These are phyloP conservation scores for Pachydiplax longipennis DNA, from an alignment of 2,888 invertebrate species.

Conservation along the genomic window DNA sequence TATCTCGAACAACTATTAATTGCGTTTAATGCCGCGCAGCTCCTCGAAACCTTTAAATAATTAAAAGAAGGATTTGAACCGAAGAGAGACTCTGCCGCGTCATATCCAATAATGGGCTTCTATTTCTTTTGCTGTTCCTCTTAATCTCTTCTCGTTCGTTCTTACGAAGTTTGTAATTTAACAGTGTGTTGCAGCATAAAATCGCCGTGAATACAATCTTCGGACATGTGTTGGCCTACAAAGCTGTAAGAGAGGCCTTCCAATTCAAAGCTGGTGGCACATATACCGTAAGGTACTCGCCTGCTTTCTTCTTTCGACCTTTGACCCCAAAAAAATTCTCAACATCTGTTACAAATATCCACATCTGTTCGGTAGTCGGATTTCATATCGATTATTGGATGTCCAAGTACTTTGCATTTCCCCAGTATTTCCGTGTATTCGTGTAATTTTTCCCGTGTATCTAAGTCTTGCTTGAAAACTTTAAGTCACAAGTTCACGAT, in stretches of 20 bases:
- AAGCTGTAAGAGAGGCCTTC: background rate
- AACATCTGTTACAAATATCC: too few species aligned
- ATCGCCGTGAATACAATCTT: background rate
- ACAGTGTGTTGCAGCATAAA: background rate
- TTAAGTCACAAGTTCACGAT: too few species aligned
- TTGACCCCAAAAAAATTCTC: too few species aligned
- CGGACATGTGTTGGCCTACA: background rate
- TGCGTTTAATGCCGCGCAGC: background rate
- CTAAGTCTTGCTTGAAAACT: too few species aligned
- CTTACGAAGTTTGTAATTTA: background rate
- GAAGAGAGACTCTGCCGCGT: background rate
- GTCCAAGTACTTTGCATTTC: too few species aligned
- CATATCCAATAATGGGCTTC: background rate
- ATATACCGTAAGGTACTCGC: background rate
- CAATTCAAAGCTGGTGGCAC: background rate
- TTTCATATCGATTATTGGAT: too few species aligned
- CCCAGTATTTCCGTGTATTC: too few species aligned
- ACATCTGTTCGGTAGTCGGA: too few species aligned
- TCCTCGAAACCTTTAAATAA: background rate
- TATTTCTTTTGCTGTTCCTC: background rate
- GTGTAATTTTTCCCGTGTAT: too few species aligned
- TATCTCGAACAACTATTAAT: background rate
- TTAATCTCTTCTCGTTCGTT: background rate
- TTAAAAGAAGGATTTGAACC: background rate
- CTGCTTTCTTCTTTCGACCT: background rate